Evolutionary conservation across 1,140 invertebrate genomes (phyloP).

Genomic region (Chionoecetes opilio): DNA sequence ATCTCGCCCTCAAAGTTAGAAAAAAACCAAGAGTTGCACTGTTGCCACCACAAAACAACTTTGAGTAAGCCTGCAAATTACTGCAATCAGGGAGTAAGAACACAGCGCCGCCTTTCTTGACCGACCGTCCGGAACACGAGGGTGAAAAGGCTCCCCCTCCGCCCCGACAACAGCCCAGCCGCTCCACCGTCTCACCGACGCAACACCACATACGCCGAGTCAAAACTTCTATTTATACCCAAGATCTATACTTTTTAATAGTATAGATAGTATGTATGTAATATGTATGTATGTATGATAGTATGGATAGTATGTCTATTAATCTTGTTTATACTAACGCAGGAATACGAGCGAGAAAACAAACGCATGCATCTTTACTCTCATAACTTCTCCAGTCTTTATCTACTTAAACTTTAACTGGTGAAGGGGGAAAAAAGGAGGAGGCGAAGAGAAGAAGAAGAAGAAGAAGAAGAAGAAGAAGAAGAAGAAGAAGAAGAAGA

Average conservation of each 20-base stretch:
- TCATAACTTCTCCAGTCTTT: neutral
- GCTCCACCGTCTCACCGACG: neutral
- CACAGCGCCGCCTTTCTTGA: neutral
- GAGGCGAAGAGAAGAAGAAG: neutral
- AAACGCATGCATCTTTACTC: neutral
- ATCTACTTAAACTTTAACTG: neutral
- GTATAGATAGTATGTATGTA: too few species aligned
- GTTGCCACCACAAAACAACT: conserved; percentile 7
- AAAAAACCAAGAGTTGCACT: neutral
- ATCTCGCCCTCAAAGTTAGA: neutral
- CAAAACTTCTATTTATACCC: too few species aligned
- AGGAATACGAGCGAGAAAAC: neutral
- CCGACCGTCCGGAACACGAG: neutral
- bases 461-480: neutral
- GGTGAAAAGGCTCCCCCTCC: conserved; percentile 14
- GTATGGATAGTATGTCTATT: too few species aligned
- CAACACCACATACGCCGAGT: too few species aligned
- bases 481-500: neutral
- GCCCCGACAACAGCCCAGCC: neutral
- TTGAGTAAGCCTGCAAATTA: neutral
- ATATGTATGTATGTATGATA: too few species aligned
- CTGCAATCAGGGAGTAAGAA: neutral
- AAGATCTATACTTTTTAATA: too few species aligned
- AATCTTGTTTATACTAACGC: neutral
- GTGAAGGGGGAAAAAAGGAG: neutral